Evolutionary conservation across 2,113 vertebrate genomes (phyloP), one percentile per base, ranked within the genome.

Genomic region (Leuciscus idus): DNA sequence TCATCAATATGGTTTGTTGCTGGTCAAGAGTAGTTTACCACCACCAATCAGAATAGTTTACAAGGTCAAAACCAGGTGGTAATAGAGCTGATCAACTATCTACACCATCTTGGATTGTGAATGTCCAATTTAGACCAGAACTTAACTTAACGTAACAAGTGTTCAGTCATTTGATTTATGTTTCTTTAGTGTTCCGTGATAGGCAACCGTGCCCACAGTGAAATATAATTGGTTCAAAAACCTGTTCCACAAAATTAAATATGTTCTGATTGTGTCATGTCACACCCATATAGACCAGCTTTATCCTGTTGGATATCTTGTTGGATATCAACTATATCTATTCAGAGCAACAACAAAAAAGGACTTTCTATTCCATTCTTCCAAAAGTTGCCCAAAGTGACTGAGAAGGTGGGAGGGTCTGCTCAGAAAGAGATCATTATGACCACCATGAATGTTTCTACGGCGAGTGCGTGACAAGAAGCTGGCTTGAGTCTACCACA

Each of bases 401-500:
- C 4, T 43, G 11, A 79, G 43, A n/a, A 59, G 39, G 10, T 33
- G 9, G 26, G 43, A 15, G 39, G 33, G 10, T n/a, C 39, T 68
- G 26, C 28, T 50, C 26, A 68, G 62, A 68, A 52, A 48, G 64
- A 48, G 59, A 52, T 52, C 79, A 81, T 66, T 48, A 48, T n/a
- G 46, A 50, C 46, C 80, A 70, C 62, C 62, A 55, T 36, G 26
- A 52, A 33, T 6, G 46, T n/a, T 66, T 82, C 81, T 70, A 55
- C 1, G 46, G 26, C 0, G 26, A 82, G 62, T 52, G 62, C 17
- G 19, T 52, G 61, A 66, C 80, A 82, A 68, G 46, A 62, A 82
- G 9, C 62, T 30, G 62, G 19, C 46, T 48, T 70, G 50, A 82
- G 70, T 13, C 70, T 82, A 39, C 39, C n/a, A 28, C 36, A 36